Base-by-base conservation (phyloP, 2,888 invertebrate genomes). In the Blera fallax region DNA sequence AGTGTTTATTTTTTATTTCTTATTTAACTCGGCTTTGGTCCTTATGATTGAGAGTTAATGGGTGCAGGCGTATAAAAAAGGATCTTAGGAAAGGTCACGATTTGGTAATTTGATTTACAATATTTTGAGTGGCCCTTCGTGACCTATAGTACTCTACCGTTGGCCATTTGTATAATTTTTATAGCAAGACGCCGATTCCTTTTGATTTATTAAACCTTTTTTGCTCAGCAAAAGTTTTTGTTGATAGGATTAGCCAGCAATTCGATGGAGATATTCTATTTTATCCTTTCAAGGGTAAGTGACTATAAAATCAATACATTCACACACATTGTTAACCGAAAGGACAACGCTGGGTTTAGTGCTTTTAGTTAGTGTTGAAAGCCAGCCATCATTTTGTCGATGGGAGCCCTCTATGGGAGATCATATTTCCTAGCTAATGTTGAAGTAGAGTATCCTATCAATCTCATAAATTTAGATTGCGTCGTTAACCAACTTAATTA, bases 91-190 rank as follows among this genome's bases (percentile, higher is more conserved):
- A 58, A 48, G 58, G 24, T 58, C 43, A 56, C 56, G 29, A 52
- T 45, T 70, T 54, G 14, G 45, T 24, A 58, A 24, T 34, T 58
- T 72, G 56, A 56, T 72, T 58, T 24, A 58, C n/a, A 14, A 16
- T 16, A 21, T 0, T 54, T 24, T 45, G 70, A 45, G 6, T 58
- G 56, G 21, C 8, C n/a, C 45, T 70, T 70, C 70, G 56, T 70
- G 70, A 70, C 56, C 56, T 40, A 3, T 16, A 21, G 43, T 40
- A 24, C 8, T 54, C 18, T 34, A 16, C 37, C 56, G 14, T 24
- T 4, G n/a, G n/a, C n/a, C n/a, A n/a, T n/a, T n/a, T n/a, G n/a
- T 24, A 4, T 24, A 24, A 2, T 24, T 24, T 24, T 3, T 24
- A 24, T 2, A 24, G 24, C 24, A 24, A 24, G 24, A 4, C 40